Conservation (phyloP, 2,113 vertebrate species). For the Crypturellus undulatus region DNA sequence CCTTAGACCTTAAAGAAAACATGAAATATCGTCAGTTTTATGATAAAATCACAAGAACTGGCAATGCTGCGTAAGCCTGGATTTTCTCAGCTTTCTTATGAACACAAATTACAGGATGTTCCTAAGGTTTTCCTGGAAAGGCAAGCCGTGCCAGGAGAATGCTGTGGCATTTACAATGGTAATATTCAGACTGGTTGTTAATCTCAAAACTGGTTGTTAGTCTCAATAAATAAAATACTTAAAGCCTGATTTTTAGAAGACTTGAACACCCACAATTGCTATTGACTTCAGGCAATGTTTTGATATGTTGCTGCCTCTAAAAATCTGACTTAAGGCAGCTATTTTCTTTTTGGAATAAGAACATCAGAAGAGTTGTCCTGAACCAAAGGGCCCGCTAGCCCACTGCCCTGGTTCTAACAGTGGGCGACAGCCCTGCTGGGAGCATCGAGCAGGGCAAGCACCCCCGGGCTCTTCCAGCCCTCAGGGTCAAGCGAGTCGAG, state of each 20-base stretch:
- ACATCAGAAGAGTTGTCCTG: not conserved
- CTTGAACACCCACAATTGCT: not conserved
- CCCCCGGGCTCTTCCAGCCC: not conserved
- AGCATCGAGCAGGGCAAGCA: not conserved
- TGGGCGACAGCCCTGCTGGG: not conserved
- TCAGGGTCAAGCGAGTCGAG: not conserved
- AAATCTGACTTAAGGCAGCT: not conserved
- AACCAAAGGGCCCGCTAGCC: not conserved
- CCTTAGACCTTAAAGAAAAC: not conserved
- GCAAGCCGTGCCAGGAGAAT: not conserved
- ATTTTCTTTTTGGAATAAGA: not conserved
- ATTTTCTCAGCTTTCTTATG: not conserved
- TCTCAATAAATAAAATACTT: not conserved
- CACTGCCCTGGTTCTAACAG: not conserved
- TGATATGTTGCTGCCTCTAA: not conserved
- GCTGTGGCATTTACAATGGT: not conserved
- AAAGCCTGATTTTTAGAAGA: not conserved
- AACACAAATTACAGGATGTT: not conserved
- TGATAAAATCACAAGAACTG: not conserved
- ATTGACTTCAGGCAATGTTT: not conserved
- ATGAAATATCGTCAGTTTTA: not conserved
- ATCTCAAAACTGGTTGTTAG: not conserved
- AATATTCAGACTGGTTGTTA: not conserved
- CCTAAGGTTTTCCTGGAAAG: not conserved
- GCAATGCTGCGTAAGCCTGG: not conserved